A percentile compares a stretch with the other conserved stretches of the same genome.
Conservation (phyloP, 2,888 invertebrate species). For the Lycaena phlaeas region DNA sequence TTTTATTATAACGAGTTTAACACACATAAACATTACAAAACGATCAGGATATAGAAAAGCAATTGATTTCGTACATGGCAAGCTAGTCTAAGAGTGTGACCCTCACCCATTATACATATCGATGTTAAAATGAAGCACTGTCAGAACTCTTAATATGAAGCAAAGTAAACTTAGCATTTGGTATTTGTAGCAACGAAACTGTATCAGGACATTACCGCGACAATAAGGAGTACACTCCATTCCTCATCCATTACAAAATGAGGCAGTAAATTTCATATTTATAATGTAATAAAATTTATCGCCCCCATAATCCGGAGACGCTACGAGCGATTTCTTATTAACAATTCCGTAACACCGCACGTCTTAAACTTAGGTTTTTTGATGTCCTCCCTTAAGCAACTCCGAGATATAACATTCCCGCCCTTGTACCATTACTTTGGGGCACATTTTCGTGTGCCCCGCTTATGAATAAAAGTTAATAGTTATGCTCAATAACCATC, state of each 20-base stretch:
- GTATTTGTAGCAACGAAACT: no score
- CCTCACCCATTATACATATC: no score
- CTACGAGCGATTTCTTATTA: constrained; percentile 52
- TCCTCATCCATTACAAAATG: constrained; percentile 30
- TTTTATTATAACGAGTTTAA: no score
- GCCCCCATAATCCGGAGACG: constrained; percentile 46
- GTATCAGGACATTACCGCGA: background rate
- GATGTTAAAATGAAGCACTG: no score
- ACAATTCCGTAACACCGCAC: constrained; percentile 55
- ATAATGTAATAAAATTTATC: constrained; percentile 66
- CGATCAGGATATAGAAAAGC: no score
- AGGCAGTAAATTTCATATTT: constrained; percentile 56
- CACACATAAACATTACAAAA: no score
- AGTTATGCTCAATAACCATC: constrained; percentile 68
- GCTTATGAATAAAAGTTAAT: constrained; percentile 43
- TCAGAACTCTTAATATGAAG: no score
- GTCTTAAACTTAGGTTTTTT: constrained; percentile 48
- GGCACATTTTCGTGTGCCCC: constrained; percentile 27
- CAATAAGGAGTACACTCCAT: background rate
- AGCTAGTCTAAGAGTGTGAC: no score
- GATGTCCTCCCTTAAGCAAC: constrained; percentile 32
- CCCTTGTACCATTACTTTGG: constrained; percentile 26
- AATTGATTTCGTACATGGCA: no score
- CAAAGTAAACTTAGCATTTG: no score
- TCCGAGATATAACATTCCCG: constrained; percentile 18